phyloP scores from a whole-genome alignment of 2,113 vertebrate genomes.

The Petrocephalus microphthalmus region DNA sequence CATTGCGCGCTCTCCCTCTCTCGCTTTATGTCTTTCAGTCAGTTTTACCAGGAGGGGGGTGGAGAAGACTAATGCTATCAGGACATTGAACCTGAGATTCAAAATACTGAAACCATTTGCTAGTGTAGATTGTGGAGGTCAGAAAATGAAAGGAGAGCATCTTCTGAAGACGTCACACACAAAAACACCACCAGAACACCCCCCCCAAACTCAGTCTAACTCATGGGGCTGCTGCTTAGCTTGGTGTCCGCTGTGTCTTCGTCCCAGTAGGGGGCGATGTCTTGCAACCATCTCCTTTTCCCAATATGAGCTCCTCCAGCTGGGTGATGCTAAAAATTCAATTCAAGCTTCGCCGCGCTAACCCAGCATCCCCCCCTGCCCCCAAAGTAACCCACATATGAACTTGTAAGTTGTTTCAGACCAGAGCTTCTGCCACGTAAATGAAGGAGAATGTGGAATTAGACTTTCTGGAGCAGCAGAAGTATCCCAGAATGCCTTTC shows the following conservation, averaged over 20 bases:
- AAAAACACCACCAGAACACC: not conserved
- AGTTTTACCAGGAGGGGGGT: not conserved
- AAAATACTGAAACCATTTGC: not conserved
- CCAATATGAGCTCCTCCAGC: not conserved
- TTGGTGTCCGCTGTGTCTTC: not conserved
- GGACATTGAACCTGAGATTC: not conserved
- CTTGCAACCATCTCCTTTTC: not conserved
- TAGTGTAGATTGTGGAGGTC: not conserved
- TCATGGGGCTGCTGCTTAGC: not conserved
- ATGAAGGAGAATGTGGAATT: not conserved
- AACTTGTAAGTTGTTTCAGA: not conserved
- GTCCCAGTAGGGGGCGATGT: not conserved
- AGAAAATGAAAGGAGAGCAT: not conserved
- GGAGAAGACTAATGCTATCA: not conserved
- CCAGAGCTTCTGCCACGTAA: not conserved
- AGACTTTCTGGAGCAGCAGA: not conserved
- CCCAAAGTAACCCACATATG: not conserved
- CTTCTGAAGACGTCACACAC: not conserved
- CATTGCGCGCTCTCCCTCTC: not conserved
- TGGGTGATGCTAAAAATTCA: not conserved
- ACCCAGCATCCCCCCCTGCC: not conserved
- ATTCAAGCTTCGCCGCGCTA: not conserved
- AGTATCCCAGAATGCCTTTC: not conserved
- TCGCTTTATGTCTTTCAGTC: not conserved
- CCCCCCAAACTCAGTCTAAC: not conserved